Evolutionary conservation across 2,113 vertebrate species (phyloP).

Genomic region (Apaloderma vittatum): DNA sequence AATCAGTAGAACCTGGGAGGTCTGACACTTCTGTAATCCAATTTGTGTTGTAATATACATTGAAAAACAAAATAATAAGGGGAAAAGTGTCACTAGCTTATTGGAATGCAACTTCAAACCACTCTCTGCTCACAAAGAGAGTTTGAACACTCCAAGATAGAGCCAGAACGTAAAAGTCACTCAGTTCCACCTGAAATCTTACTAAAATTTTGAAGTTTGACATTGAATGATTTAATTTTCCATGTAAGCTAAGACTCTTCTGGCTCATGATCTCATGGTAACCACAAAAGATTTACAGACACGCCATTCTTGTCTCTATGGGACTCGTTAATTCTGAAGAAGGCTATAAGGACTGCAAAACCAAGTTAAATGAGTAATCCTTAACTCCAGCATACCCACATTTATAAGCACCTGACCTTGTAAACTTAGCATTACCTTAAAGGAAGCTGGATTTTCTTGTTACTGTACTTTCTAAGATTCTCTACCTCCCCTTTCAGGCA

Average conservation of each 20-base stretch:
- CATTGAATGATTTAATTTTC: not conserved
- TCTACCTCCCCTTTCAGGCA: not conserved
- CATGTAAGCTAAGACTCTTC: not conserved
- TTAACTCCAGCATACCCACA: rapidly evolving
- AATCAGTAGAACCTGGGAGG: not conserved
- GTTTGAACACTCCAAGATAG: not conserved
- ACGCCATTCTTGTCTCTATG: not conserved
- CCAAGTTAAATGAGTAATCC: not conserved
- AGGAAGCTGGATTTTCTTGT: not conserved
- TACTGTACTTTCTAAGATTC: not conserved
- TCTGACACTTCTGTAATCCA: not conserved
- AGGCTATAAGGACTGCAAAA: not conserved
- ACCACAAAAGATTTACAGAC: not conserved
- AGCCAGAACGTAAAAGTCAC: not conserved
- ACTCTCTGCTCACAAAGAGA: not conserved
- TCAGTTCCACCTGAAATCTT: not conserved
- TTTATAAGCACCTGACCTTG: not conserved
- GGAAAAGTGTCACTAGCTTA: not conserved
- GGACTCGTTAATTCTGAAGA: not conserved
- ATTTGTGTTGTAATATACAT: not conserved
- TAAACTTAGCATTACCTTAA: not conserved
- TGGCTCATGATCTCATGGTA: not conserved
- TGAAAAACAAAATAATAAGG: not conserved
- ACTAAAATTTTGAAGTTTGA: not conserved
- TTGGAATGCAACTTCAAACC: not conserved